These are phyloP conservation scores for Gavia stellata DNA, from an alignment of 2,113 vertebrate genomes.

Conservation along the genomic window DNA sequence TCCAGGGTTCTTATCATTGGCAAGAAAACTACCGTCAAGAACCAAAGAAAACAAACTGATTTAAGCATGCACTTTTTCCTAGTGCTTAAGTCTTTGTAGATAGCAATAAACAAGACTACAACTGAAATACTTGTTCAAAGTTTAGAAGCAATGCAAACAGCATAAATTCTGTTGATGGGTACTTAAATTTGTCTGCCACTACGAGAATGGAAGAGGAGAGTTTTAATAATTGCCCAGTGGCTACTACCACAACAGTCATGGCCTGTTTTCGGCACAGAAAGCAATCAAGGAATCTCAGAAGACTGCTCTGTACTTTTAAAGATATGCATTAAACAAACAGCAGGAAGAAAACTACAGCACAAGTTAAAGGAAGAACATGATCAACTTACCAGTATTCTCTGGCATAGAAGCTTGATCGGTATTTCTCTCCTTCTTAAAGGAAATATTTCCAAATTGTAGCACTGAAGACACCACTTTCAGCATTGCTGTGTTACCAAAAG, in stretches of 20 bases:
- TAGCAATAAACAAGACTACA: conserved; percentile 19
- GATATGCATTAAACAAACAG: neutral
- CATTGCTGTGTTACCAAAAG: conserved; percentile 80
- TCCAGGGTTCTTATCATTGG: conserved; percentile 41
- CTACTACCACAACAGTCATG: neutral
- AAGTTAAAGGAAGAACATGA: accelerated
- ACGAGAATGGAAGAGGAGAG: neutral
- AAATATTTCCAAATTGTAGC: conserved; percentile 95
- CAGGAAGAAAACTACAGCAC: neutral
- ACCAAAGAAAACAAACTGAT: conserved; percentile 54
- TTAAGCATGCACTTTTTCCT: neutral
- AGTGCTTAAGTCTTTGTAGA: neutral
- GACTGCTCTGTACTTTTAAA: neutral
- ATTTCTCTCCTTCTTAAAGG: conserved; percentile 98
- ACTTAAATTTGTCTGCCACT: neutral
- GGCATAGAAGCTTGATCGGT: conserved; percentile 98
- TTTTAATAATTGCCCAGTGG: neutral
- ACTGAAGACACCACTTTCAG: conserved; percentile 96
- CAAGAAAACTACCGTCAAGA: neutral
- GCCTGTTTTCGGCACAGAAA: neutral
- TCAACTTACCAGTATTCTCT: conserved; percentile 88
- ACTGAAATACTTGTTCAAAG: neutral
- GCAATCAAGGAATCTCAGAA: neutral
- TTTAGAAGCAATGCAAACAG: neutral
- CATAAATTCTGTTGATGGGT: neutral